A percentile compares a stretch with the other conserved stretches of the same genome.
These are phyloP conservation scores for Gadopsis bispinosus DNA, from an alignment of 2,797 vertebrate genomes.

Conservation along the genomic window DNA sequence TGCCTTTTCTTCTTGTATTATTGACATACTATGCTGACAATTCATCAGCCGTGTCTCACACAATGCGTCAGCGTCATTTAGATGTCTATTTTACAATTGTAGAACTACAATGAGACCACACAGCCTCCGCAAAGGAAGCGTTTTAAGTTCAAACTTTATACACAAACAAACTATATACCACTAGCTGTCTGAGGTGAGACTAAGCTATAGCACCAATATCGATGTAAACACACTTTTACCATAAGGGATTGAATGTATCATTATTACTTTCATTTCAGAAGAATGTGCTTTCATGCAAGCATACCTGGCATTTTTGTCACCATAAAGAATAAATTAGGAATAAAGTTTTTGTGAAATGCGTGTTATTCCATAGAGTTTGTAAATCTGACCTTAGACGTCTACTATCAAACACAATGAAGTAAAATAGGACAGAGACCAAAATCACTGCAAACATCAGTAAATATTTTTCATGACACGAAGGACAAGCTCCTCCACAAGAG, in stretches of 20 bases:
- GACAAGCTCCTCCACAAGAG: conserved; percentile 14
- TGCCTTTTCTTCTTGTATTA: not conserved
- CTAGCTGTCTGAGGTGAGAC: not conserved
- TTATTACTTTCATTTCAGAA: not conserved
- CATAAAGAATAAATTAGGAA: not conserved
- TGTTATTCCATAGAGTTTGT: not conserved
- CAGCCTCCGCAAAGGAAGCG: not conserved
- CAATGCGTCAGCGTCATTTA: not conserved
- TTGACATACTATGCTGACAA: not conserved
- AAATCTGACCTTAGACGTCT: not conserved
- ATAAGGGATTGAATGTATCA: not conserved
- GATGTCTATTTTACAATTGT: not conserved
- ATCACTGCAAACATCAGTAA: conserved; percentile 30
- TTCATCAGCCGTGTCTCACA: not conserved
- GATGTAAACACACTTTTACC: not conserved
- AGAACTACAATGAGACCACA: not conserved
- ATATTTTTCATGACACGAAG: conserved; percentile 34
- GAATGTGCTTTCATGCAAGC: not conserved
- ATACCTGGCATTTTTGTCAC: not conserved
- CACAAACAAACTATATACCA: not conserved
- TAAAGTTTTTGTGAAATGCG: not conserved
- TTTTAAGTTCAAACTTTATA: not conserved
- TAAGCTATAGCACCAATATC: not conserved
- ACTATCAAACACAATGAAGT: not conserved
- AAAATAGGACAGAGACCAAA: conserved; percentile 7